Evolutionary conservation across 2,113 vertebrate species (phyloP), one percentile per base, ranked within the genome.

Genomic region (Petrocephalus microphthalmus): DNA sequence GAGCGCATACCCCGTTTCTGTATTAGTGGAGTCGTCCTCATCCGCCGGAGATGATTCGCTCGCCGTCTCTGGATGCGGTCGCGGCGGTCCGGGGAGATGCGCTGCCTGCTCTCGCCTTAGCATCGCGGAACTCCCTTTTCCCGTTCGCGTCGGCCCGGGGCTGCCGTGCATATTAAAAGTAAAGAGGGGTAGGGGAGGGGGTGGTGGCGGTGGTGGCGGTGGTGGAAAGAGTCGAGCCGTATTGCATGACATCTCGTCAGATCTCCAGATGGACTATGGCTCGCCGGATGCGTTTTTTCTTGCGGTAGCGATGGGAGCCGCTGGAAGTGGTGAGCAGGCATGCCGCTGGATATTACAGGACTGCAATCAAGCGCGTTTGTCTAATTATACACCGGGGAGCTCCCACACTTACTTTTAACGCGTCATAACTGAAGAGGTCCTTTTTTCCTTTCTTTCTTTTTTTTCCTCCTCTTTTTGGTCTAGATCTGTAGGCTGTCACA

Each of bases 291-390:
- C 74, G 91, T 91, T 90, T 92, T 93, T 92, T 91, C 93, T 92
- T 89, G 92, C 92, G 56, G 83, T 87, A 91, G 90, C 89, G 91
- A 93, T 95, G 95, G 94, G 94, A 94, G 93, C 95, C 94, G 94
- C 95, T 94, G 94, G 94, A 95, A 89, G 87, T 92, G 93, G 92
- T 88, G 91, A 92, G 90, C 88, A 87, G 91, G 89, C 85, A 91
- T 92, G 92, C 90, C 87, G 87, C 88, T 60, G 94, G 93, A 91
- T 83, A 89, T 91, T 89, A 89, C 91, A 89, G 91, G 92, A 92
- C 93, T 90, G 92, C 90, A 86, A 93, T 91, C 94, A 87, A 92
- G 91, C 91, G 91, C 90, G 89, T 89, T 91, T 88, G 78, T 22
- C 19, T 91, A 90, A 91, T 86, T 92, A 84, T 89, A 52, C 91